Base-by-base conservation (phyloP, 2,888 invertebrate genomes). In the Geophilus truncorum region DNA sequence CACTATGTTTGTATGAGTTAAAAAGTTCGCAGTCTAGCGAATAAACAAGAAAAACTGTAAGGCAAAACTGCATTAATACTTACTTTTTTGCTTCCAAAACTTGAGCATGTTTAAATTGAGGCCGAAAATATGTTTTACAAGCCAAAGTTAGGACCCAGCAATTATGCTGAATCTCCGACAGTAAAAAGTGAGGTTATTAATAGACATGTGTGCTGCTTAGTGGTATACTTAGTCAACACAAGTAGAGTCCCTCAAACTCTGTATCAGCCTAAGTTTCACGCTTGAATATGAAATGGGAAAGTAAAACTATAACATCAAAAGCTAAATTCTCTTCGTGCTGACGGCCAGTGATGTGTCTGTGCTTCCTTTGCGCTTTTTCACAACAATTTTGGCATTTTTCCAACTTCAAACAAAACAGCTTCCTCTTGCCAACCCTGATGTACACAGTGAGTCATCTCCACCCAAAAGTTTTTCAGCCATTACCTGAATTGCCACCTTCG, bases 11-110 rank as follows among this genome's bases (percentile, higher is more conserved):
- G 76, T 12, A n/a, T 36, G 25, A 18, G n/a, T 15, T n/a, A 34
- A 34, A 78, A 34, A 34, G 21, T 78, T 34, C 18, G 4, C 21
- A 34, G 36, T 36, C 25, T 0, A 36, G 0, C 1, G 4, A 78
- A 78, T n/a, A 36, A 77, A 40, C 45, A 21, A n/a, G 25, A 77
- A 77, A 77, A 30, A 32, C 9, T 21, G 4, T 77, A 10, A 30
- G 34, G 7, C 4, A n/a, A 32, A 77, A 10, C 6, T n/a, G 5
- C 10, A 77, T 4, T 30, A 21, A 9, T 78, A 78, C 78, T 78
- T 25, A 78, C 78, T 78, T 28, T 78, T 78, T 15, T 78, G 40
- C 45, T 78, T 78, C 78, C 78, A 78, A 45, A 78, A 78, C 78
- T 78, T 78, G 28, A 78, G 78, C 78, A 78, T 78, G 10, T 77